A percentile compares a stretch with the other conserved stretches of the same genome.
phyloP scores from a whole-genome alignment of 1,140 invertebrate genomes.

The Sitodiplosis mosellana region DNA sequence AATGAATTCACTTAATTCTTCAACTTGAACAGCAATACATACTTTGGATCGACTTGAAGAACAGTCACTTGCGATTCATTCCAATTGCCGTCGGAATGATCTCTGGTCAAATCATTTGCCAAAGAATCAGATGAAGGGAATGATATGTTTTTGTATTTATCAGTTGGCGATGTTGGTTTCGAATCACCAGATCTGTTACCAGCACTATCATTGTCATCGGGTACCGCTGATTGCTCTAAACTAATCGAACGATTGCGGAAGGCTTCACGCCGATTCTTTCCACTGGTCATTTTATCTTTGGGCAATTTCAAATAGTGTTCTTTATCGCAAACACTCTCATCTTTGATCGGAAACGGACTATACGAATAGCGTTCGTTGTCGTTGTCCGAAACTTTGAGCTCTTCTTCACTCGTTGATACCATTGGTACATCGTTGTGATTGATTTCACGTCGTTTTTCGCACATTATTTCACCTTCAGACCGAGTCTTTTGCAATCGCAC shows the following conservation, averaged over 20 bases:
- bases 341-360: conserved; percentile 35
- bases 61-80: conserved; percentile 73
- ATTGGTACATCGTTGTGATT: conserved; percentile 12
- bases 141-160: conserved; percentile 26
- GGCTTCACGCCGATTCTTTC: conserved; percentile 10
- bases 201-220: not conserved
- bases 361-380: conserved; percentile 21
- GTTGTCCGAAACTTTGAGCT: conserved; percentile 19
- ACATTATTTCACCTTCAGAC: conserved; percentile 59
- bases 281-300: not conserved
- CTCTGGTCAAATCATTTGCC: conserved; percentile 50
- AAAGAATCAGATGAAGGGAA: conserved; percentile 65
- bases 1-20: not conserved
- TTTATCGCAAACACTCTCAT: conserved; percentile 35
- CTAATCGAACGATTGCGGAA: conserved; percentile 46
- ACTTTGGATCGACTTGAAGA: conserved; percentile 37
- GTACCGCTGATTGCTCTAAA: conserved; percentile 21
- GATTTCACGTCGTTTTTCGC: conserved; percentile 29
- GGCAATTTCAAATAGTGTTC: conserved; percentile 1
- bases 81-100: conserved; percentile 67
- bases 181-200: conserved; percentile 19
- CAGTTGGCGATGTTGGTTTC: conserved; percentile 31
- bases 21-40: not conserved
- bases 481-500: conserved; percentile 53
- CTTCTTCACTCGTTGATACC: conserved; percentile 36